Base-by-base conservation (phyloP, 2,888 invertebrate genomes). In the Epirrita christyi region DNA sequence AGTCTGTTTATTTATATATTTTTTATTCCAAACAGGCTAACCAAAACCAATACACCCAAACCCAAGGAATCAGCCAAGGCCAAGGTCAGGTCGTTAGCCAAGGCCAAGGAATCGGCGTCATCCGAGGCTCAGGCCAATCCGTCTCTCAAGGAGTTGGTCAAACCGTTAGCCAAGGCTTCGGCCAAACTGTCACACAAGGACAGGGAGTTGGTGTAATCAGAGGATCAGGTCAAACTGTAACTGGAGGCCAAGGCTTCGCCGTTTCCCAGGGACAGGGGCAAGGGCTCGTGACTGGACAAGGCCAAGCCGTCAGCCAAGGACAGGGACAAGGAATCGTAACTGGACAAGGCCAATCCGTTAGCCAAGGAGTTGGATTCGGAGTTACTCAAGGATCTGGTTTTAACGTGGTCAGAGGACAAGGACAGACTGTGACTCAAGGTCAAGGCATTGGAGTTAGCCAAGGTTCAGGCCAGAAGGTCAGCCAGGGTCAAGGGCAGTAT, bases 31-130 rank as follows among this genome's bases (percentile, higher is more conserved):
- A 42, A 56, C 64, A 68, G 68, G 65, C 59, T 29, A 61, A 59
- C 36, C 60, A 67, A 32, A 66, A 66, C 9, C 64, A 71, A 44
- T 68, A 51, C 64, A 56, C 71, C 0, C 69, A 72, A 37, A 72
- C 71, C 27, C 71, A 67, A 59, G 66, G 62, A 42, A 48, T 72
- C 0, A 59, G 41, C 21, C 71, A 71, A 63, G 62, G 66, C 10
- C 59, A 61, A 42, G 69, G 69, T 15, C 55, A 46, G 44, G 2
- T 41, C 9, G 59, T 55, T 8, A 53, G n/a, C 21, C 63, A 68
- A 50, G 65, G 66, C 6, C 68, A 67, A 45, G 71, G 71, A 0
- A 15, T 32, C 6, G 49, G 53, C 6, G 55, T 55, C 1, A 61
- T 53, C 6, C 68, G 68, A 59, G 71, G 71, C 11, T 21, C 52